Evolutionary conservation across 92 coral and sea anemone species (phyloP).

Genomic region (Epizoanthus rinbou): DNA sequence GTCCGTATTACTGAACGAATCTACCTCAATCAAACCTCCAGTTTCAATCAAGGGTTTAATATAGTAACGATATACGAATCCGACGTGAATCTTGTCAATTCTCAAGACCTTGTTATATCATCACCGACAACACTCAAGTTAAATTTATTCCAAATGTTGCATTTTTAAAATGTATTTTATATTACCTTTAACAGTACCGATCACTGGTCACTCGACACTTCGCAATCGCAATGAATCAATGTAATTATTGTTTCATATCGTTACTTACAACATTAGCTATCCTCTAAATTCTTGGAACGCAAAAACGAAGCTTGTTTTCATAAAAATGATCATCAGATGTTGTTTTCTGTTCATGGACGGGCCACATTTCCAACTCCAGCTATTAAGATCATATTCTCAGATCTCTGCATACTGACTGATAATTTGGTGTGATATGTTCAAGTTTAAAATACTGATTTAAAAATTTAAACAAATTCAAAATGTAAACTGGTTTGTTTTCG

Average conservation of each 20-base stretch:
- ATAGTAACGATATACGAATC: too few relatives aligned
- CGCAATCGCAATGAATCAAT: background rate
- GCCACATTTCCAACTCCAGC: background rate
- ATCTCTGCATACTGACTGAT: background rate
- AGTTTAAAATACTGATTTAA: background rate
- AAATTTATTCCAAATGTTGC: too few relatives aligned
- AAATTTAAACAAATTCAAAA: background rate
- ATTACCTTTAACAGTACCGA: background rate
- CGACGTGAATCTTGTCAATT: background rate
- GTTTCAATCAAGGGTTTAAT: too few relatives aligned
- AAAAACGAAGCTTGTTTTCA: background rate
- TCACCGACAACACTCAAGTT: too few relatives aligned
- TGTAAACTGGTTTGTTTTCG: too few relatives aligned
- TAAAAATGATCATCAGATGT: background rate
- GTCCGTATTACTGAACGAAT: too few relatives aligned
- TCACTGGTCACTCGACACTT: background rate
- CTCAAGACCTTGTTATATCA: too few relatives aligned
- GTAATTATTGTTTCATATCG: background rate
- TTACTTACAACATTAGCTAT: background rate
- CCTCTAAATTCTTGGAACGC: background rate
- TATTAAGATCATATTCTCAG: background rate
- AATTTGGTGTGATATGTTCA: background rate
- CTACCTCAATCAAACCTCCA: too few relatives aligned
- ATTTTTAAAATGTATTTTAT: too few relatives aligned
- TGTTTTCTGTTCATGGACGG: background rate